Evolutionary conservation across 2,888 invertebrate genomes (phyloP).

Genomic region (Scaptomyza caliginosa): DNA sequence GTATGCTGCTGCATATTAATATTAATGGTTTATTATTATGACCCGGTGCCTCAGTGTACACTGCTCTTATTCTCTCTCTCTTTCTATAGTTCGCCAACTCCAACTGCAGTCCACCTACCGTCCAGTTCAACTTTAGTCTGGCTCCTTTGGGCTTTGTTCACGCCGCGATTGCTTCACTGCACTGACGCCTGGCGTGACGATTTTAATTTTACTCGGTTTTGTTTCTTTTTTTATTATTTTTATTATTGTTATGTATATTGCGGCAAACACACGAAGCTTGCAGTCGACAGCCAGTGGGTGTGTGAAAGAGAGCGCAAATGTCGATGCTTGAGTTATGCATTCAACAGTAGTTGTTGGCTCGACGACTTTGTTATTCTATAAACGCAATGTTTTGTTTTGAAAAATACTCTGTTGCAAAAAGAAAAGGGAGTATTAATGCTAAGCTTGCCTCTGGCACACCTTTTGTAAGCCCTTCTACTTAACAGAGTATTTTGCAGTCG

Average conservation of each 20-base stretch:
- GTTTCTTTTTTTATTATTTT: slow-evolving; percentile 1
- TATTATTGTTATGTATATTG: slow-evolving; percentile 69
- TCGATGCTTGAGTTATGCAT: slow-evolving; percentile 34
- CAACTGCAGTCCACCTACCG: slow-evolving; percentile 11
- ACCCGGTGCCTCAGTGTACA: slow-evolving; percentile 63
- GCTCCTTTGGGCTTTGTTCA: slow-evolving; percentile 73
- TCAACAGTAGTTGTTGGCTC: slow-evolving; percentile 29
- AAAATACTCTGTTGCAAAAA: background rate
- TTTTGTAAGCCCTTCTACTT: background rate
- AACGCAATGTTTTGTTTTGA: slow-evolving; percentile 21
- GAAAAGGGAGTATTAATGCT: background rate
- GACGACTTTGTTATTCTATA: slow-evolving; percentile 9
- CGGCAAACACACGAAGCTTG: slow-evolving; percentile 55
- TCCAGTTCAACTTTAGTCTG: slow-evolving; percentile 33
- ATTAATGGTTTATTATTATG: slow-evolving; percentile 78
- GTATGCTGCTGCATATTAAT: slow-evolving; percentile 56
- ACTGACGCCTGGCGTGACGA: slow-evolving; percentile 82
- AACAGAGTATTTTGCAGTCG: slow-evolving; percentile 8
- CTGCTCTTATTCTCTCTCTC: background rate
- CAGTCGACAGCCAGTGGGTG: slow-evolving; percentile 33
- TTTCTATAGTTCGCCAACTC: background rate
- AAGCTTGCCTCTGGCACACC: background rate
- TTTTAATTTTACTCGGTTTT: slow-evolving; percentile 66
- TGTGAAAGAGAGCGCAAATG: background rate
- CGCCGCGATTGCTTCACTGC: slow-evolving; percentile 70